phyloP scores from a whole-genome alignment of 2,888 invertebrate species.

The Sinohyriopsis cumingii region DNA sequence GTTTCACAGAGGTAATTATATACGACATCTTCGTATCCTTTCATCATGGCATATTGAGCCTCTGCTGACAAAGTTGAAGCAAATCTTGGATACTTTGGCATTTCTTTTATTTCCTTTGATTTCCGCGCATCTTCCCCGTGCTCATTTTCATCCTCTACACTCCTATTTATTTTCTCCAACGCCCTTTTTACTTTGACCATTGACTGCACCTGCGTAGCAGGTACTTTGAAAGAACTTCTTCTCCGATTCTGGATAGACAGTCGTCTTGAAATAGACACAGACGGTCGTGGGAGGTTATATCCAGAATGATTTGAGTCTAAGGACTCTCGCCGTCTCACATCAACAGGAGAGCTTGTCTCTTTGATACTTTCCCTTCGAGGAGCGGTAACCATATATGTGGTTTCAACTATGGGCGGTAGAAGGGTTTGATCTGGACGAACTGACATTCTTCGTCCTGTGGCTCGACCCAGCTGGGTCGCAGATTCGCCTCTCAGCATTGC shows the following conservation, averaged over 20 bases:
- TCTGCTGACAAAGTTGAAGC: conserved; percentile 63
- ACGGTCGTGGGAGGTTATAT: too few relatives aligned
- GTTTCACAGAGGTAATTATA: conserved; percentile 41
- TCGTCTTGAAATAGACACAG: too few relatives aligned
- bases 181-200: conserved; percentile 39
- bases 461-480: too few relatives aligned
- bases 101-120: conserved; percentile 35
- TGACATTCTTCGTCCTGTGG: too few relatives aligned
- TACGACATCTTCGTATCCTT: conserved; percentile 67
- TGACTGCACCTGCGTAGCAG: conserved; percentile 38
- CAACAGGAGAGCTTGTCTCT: too few relatives aligned
- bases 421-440: too few relatives aligned
- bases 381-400: too few relatives aligned
- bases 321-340: too few relatives aligned
- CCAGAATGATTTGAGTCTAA: too few relatives aligned
- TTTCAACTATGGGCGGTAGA: too few relatives aligned
- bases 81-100: conserved; percentile 62
- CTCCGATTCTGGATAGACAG: background rate
- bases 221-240: conserved; percentile 22
- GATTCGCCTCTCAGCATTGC: too few relatives aligned
- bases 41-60: conserved; percentile 68
- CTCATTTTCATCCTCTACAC: conserved; percentile 15
- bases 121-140: conserved; percentile 27
- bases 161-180: conserved; percentile 24
- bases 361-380: too few relatives aligned